A percentile compares a stretch with the other conserved stretches of the same genome.
phyloP scores from a whole-genome alignment of 1,140 invertebrate genomes.

The Chelonus insularis region DNA sequence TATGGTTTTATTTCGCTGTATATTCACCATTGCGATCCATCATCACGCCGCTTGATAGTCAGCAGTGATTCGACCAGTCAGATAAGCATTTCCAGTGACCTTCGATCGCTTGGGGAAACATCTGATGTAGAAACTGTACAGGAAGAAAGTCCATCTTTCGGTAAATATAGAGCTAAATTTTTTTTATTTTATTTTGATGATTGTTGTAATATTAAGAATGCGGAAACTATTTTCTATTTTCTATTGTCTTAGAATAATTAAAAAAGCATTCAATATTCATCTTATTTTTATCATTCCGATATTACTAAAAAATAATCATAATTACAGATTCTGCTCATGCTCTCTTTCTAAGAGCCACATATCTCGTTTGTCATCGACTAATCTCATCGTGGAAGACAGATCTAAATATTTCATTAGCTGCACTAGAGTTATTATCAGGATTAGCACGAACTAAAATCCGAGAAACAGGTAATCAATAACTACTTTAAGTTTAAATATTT shows the following conservation, averaged over 20 bases:
- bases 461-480: conserved; percentile 71
- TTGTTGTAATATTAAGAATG: background rate
- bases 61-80: conserved; percentile 60
- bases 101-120: conserved; percentile 54
- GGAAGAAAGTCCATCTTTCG: conserved; percentile 56
- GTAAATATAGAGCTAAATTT: conserved; percentile 48
- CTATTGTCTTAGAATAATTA: conserved; percentile 16
- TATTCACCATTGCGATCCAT: conserved; percentile 50
- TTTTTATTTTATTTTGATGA: background rate
- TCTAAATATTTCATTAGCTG: conserved; percentile 91
- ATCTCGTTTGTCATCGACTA: conserved; percentile 89
- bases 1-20: conserved; percentile 50
- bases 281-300: conserved; percentile 11
- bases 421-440: conserved; percentile 87
- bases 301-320: conserved; percentile 29
- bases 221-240: conserved; percentile 22
- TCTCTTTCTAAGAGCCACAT: conserved; percentile 87
- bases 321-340: conserved; percentile 79
- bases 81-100: conserved; percentile 61
- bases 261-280: conserved; percentile 18
- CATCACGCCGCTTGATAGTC: conserved; percentile 57
- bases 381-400: conserved; percentile 96
- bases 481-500: conserved; percentile 6
- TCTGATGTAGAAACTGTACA: conserved; percentile 58
- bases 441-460: conserved; percentile 83